Evolutionary conservation across 2,888 invertebrate species (phyloP).

Genomic region (Anaspis maculata): DNA sequence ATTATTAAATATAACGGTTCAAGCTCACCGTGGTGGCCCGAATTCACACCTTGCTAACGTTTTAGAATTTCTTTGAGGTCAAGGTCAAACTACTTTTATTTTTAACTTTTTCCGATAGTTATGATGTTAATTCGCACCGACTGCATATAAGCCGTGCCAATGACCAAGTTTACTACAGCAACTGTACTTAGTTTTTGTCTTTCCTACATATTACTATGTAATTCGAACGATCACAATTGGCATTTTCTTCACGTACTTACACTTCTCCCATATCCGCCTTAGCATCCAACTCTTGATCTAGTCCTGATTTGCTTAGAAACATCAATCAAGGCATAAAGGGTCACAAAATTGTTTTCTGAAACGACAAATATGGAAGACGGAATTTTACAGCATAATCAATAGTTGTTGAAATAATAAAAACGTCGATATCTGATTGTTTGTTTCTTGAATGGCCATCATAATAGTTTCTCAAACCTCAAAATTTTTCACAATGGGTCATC

Average conservation of each 20-base stretch:
- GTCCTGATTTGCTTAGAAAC: no score
- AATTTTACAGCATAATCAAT: no score
- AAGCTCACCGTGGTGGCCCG: conserved; percentile 25
- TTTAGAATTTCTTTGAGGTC: conserved; percentile 27
- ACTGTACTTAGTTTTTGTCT: conserved; percentile 24
- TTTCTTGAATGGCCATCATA: no score
- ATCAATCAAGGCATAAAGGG: no score
- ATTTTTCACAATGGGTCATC: no score
- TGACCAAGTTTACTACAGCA: conserved; percentile 25
- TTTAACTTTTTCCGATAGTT: conserved; percentile 30
- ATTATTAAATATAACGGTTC: conserved; percentile 32
- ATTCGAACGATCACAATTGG: conserved; percentile 15
- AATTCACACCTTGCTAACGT: conserved; percentile 31
- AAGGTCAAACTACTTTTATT: conserved; percentile 34
- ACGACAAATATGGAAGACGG: no score
- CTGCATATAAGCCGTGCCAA: conserved; percentile 25
- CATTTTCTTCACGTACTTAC: conserved; percentile 12
- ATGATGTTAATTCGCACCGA: conserved; percentile 22
- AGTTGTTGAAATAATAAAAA: no score
- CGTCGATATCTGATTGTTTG: no score
- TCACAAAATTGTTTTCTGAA: no score
- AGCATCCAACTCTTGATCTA: no score
- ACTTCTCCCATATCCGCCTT: conserved; percentile 10
- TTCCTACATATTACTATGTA: conserved; percentile 19
- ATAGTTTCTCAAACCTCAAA: no score